Percentiles rank a stretch among this genome's conserved stretches.
phyloP scores from a whole-genome alignment of 2,797 vertebrate genomes.

The Sebastes reedi region DNA sequence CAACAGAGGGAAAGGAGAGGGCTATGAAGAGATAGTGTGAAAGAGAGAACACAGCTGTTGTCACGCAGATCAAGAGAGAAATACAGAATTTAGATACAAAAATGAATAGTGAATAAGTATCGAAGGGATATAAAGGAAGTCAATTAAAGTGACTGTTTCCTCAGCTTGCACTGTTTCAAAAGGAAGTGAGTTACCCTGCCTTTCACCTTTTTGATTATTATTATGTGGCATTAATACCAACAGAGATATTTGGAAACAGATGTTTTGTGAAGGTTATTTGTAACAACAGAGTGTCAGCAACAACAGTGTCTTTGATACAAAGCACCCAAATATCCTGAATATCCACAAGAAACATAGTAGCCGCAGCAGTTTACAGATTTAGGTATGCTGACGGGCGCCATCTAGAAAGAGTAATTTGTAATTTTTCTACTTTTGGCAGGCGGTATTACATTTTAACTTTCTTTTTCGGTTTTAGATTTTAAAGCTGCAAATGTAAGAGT shows the following conservation, averaged over 20 bases:
- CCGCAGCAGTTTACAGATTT: neutral
- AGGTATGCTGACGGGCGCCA: neutral
- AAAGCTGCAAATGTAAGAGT: neutral
- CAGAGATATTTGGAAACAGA: neutral
- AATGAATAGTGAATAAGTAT: neutral
- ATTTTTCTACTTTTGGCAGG: neutral
- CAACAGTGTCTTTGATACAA: neutral
- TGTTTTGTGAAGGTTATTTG: neutral
- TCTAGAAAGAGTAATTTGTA: neutral
- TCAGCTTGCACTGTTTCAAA: neutral
- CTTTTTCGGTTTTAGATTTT: neutral
- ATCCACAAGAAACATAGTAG: neutral
- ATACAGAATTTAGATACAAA: neutral
- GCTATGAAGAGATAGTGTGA: neutral
- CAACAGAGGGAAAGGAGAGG: neutral
- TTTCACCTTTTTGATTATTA: neutral
- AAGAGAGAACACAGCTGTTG: slow-evolving; percentile 7
- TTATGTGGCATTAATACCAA: neutral
- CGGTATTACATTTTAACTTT: neutral
- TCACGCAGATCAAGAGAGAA: neutral
- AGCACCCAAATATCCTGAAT: neutral
- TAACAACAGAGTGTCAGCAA: neutral
- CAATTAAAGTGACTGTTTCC: neutral
- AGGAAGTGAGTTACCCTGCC: neutral
- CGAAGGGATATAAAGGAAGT: neutral